These are phyloP conservation scores for Pseudopodoces humilis DNA, from an alignment of 2,113 vertebrate genomes.

Conservation along the genomic window DNA sequence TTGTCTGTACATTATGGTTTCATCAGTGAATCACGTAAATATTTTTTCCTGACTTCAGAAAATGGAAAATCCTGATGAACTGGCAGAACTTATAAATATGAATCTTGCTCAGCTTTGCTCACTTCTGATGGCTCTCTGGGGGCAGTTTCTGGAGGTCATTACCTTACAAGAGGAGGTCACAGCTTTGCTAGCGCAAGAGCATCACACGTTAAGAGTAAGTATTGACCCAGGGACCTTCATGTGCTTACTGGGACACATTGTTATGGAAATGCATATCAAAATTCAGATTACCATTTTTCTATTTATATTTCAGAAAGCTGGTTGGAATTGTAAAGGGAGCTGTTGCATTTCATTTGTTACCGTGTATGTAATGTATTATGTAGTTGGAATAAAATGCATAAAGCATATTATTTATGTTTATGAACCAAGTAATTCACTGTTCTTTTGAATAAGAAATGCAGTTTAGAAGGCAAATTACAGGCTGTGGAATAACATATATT, in stretches of 20 bases:
- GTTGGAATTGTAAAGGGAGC: background rate
- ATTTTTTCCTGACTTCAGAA: constrained; percentile 75
- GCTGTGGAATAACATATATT: background rate
- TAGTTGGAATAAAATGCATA: background rate
- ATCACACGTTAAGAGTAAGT: constrained; percentile 92
- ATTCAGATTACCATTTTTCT: background rate
- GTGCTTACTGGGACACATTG: background rate
- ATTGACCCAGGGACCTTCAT: background rate
- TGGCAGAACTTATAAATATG: constrained; percentile 98
- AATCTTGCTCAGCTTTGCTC: constrained; percentile 98
- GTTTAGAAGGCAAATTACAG: background rate
- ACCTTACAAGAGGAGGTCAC: constrained; percentile 90
- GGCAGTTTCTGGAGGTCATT: constrained; percentile 93
- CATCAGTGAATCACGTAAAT: background rate
- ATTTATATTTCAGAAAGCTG: background rate
- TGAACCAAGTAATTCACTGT: background rate
- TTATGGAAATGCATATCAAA: background rate
- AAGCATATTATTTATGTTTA: background rate
- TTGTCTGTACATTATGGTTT: background rate
- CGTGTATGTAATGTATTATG: background rate
- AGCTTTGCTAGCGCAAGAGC: constrained; percentile 86
- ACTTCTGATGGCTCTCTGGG: constrained; percentile 98
- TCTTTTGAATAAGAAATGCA: background rate
- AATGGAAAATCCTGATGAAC: constrained; percentile 93
- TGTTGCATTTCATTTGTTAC: background rate